Evolutionary conservation across 2,888 invertebrate species (phyloP), one percentile per base, ranked within the genome.

Genomic region (Chymomyza amoena): DNA sequence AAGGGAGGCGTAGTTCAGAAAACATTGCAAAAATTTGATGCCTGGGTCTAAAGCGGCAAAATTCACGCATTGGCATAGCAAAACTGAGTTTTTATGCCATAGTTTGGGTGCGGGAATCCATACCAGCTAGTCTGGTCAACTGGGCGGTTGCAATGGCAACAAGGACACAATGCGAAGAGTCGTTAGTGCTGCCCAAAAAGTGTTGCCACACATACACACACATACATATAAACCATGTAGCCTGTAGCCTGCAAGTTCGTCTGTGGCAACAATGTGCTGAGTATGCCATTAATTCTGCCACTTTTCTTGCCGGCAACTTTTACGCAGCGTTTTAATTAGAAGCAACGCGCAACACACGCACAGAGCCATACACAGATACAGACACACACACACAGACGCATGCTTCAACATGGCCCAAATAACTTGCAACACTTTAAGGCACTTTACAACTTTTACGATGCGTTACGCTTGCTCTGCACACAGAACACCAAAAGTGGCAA

Each of bases 261-360:
- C 39, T 45, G n/a, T 16, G 25, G 18, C 25, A 15, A 45, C 18
- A 74, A 66, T 45, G 20, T 45, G 67, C 66, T 68, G 65, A 67
- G 75, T 72, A 75, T 75, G 73, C 70, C 74, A 78, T 84, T 81
- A 84, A 81, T 78, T 72, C 67, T 64, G 64, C 69, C 69, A 60
- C 78, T 76, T 75, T 78, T 68, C 52, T 56, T 68, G 64, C 72
- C 71, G 9, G 68, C 20, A 80, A 83, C 76, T 66, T 80, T 76
- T 78, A 84, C 78, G 81, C 77, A 86, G 73, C 81, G 69, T 80
- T 88, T 88, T 88, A 85, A 84, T 87, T 84, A 86, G 84, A 85
- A 74, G 65, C 74, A 79, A 52, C 28, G 13, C 20, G n/a, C 28
- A 15, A 72, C 72, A 82, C 68, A 59, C 70, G 56, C 60, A 71